Base-by-base conservation (phyloP, 2,888 invertebrate species). In the Lordiphosa fenestrarum region DNA sequence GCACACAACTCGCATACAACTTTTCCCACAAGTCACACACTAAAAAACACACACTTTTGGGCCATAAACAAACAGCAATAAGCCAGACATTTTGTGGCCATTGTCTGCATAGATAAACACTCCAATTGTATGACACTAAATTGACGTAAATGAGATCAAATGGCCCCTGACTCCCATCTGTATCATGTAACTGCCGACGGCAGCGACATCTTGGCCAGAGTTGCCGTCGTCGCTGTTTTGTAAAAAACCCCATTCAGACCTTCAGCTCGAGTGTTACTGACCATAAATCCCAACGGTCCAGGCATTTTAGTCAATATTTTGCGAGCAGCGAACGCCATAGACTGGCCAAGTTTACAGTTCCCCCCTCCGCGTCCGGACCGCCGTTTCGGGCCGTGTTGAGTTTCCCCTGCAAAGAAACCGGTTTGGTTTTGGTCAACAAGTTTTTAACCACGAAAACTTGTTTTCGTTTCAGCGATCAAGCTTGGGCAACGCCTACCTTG, bases 81-180 rank as follows among this genome's bases (percentile, higher is more conserved):
- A 50, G 30, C 46, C 41, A 19, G 42, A 53, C 36, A 53, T 59
- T 10, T 50, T 53, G 44, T 50, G 21, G 53, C 54, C 54, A 58
- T 67, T 53, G 51, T 50, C 55, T 56, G 53, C 42, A 61, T 64
- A 84, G 50, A 80, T 84, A 84, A 84, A 85, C 82, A 85, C 85
- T 71, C 58, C 66, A 73, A 73, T 63, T 30, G 48, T 75, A 84
- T 66, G 85, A 84, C 85, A 84, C 80, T 69, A 69, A 84, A 70
- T 66, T 69, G 80, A 85, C 84, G 71, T 69, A 76, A 81, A 81
- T 85, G 71, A 69, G 84, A 77, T 76, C 66, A 63, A 64, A 78
- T 73, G 61, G 66, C 49, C 60, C 64, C 66, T 61, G 54, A 59
- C 9, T 15, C 13, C 25, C 30, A 44, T 30, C 9, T n/a, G 44